A percentile compares a stretch with the other conserved stretches of the same genome.
Conservation (phyloP, 2,797 vertebrate species). For the Dryobates pubescens region DNA sequence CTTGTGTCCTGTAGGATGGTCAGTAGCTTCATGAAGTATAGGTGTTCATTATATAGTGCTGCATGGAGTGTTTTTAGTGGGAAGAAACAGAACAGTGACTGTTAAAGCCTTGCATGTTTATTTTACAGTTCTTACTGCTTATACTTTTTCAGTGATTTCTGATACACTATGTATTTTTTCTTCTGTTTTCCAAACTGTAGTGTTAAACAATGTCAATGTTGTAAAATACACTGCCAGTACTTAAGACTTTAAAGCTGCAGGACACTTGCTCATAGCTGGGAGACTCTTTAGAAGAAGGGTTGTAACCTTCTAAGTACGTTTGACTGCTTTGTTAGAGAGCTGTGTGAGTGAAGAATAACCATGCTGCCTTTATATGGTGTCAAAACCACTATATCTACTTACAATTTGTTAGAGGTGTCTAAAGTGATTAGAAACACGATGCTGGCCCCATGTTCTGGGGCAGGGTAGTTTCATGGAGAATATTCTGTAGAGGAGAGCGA, state of each 20-base stretch:
- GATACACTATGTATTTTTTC: neutral
- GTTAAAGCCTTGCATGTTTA: neutral
- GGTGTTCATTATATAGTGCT: neutral
- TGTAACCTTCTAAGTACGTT: conserved; percentile 18
- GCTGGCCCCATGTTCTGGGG: fast-evolving
- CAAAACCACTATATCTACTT: neutral
- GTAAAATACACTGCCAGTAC: neutral
- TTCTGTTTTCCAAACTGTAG: neutral
- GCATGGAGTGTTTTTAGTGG: neutral
- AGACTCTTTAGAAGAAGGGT: neutral
- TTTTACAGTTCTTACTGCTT: neutral
- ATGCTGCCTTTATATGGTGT: neutral
- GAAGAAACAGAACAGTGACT: neutral
- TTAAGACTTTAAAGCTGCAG: neutral
- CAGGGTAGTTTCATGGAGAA: neutral
- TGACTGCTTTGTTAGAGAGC: neutral
- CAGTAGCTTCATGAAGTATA: neutral
- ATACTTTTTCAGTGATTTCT: fast-evolving
- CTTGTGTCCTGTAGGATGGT: neutral
- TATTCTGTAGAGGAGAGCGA: neutral
- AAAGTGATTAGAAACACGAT: neutral
- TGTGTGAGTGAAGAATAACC: neutral
- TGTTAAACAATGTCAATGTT: neutral
- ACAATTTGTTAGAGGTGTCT: neutral
- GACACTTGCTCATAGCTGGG: neutral